Conservation (phyloP, 2,113 vertebrate genomes). For the Scatophagus argus region DNA sequence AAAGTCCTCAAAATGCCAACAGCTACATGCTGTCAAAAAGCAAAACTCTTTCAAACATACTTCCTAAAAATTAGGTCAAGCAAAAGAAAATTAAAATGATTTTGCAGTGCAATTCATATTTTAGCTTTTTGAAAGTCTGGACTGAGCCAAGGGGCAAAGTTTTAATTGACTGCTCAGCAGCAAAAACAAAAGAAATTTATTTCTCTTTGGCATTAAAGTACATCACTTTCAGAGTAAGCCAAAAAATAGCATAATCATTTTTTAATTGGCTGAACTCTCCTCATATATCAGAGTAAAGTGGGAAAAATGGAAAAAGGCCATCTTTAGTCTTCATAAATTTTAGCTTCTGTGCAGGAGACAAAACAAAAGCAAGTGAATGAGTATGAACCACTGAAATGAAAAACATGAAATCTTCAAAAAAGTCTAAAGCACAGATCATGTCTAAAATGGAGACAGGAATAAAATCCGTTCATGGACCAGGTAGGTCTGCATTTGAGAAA, state of each 20-base stretch:
- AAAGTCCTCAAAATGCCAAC: conserved; percentile 33
- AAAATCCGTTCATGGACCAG: neutral
- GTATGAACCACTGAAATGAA: neutral
- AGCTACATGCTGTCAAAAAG: conserved; percentile 44
- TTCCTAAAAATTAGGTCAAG: conserved; percentile 47
- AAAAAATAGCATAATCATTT: conserved; percentile 10
- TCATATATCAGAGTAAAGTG: conserved; percentile 5
- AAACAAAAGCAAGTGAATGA: neutral
- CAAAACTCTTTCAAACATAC: neutral
- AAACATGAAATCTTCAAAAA: neutral
- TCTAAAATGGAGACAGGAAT: neutral
- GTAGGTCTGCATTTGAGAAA: neutral
- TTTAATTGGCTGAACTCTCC: conserved; percentile 29
- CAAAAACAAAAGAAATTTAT: conserved; percentile 27
- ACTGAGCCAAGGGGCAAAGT: conserved; percentile 34
- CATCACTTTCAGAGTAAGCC: conserved; percentile 13
- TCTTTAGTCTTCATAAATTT: neutral
- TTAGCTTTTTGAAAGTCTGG: conserved; percentile 24
- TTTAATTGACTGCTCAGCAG: conserved; percentile 35
- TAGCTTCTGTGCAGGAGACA: neutral
- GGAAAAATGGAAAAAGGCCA: conserved; percentile 14
- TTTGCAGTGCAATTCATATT: conserved; percentile 25
- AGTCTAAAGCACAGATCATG: neutral
- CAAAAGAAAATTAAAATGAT: conserved; percentile 28
- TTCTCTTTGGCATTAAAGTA: conserved; percentile 20